These are phyloP conservation scores for Carassius carassius DNA, from an alignment of 2,113 vertebrate genomes.

Conservation along the genomic window DNA sequence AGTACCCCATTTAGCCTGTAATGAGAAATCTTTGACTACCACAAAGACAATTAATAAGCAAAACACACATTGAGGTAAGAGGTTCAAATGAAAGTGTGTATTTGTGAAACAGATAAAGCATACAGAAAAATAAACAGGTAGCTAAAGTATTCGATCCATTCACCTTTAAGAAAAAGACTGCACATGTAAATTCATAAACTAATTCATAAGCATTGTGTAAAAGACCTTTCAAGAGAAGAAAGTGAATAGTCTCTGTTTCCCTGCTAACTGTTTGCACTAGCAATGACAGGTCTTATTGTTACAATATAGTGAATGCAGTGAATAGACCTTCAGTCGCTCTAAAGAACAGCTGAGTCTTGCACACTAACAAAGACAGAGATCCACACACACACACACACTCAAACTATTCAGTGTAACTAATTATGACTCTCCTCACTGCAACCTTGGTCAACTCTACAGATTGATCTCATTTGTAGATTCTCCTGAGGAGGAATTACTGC, in stretches of 20 bases:
- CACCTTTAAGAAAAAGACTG: background rate
- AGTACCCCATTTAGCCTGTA: constrained; percentile 48
- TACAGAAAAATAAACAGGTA: background rate
- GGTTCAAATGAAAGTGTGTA: constrained; percentile 5
- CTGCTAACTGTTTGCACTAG: background rate
- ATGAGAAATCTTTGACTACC: constrained; percentile 44
- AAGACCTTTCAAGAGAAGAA: background rate
- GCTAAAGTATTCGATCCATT: background rate
- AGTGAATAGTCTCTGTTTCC: background rate
- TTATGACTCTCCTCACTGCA: constrained; percentile 40
- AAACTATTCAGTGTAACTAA: constrained; percentile 27
- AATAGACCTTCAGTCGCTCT: background rate
- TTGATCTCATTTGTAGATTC: constrained; percentile 28
- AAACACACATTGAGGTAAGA: constrained; percentile 30
- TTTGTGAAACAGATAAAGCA: background rate
- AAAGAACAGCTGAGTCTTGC: background rate
- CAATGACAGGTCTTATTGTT: background rate
- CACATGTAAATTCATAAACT: background rate
- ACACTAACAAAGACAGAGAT: constrained; percentile 30
- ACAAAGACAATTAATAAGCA: constrained; percentile 36
- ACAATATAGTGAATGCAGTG: background rate
- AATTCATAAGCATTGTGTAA: background rate
- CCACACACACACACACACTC: background rate
- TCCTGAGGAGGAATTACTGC: constrained; percentile 27
- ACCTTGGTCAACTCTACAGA: background rate